Evolutionary conservation across 2,888 invertebrate genomes (phyloP).

Genomic region (Antheraea assamensis): DNA sequence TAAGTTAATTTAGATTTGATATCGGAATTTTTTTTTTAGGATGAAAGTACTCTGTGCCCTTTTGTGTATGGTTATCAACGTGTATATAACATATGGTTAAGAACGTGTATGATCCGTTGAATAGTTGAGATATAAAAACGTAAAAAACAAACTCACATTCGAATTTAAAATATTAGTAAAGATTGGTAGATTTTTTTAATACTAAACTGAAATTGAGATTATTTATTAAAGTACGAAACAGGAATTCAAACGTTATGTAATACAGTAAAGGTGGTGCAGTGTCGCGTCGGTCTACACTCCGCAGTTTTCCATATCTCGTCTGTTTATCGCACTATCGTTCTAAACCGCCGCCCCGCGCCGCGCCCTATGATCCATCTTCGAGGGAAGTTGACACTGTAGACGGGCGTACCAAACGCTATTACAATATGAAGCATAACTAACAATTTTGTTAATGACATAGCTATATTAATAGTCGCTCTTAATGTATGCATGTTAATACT

Average conservation of each 20-base stretch:
- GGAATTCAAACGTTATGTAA: slow-evolving; percentile 6
- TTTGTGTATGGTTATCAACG: too few relatives aligned
- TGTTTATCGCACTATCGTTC: slow-evolving; percentile 36
- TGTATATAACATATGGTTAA: too few relatives aligned
- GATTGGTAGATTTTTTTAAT: too few relatives aligned
- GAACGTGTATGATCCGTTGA: too few relatives aligned
- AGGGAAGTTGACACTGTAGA: slow-evolving; percentile 47
- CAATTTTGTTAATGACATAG: neutral
- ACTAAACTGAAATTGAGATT: neutral
- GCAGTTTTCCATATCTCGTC: slow-evolving; percentile 69
- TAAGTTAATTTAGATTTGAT: too few relatives aligned
- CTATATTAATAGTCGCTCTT: too few relatives aligned
- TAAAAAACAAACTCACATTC: neutral
- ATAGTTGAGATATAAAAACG: too few relatives aligned
- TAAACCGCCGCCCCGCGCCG: slow-evolving; percentile 44
- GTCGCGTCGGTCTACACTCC: slow-evolving; percentile 43
- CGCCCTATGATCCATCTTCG: slow-evolving; percentile 75
- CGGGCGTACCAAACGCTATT: slow-evolving; percentile 41
- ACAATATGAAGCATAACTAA: too few relatives aligned
- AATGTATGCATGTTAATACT: too few relatives aligned
- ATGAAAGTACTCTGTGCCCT: too few relatives aligned
- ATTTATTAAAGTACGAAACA: neutral
- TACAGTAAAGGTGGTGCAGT: slow-evolving; percentile 4
- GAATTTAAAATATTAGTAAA: neutral
- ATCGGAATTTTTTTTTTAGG: too few relatives aligned